Percentiles rank a stretch among this genome's conserved stretches.
These are phyloP conservation scores for Sericinus montela DNA, from an alignment of 2,888 invertebrate species.

Conservation along the genomic window DNA sequence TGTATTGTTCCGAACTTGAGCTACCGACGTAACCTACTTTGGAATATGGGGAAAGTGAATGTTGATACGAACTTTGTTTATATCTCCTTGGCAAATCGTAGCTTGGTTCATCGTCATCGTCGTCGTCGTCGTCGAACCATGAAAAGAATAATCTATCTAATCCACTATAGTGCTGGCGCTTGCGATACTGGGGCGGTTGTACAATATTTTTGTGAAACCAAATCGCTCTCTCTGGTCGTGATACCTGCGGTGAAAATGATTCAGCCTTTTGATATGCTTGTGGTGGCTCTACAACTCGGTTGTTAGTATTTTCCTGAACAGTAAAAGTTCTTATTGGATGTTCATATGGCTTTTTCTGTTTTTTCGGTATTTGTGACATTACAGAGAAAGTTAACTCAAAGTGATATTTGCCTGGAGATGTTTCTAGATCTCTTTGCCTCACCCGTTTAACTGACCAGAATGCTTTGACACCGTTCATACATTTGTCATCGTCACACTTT, in stretches of 20 bases:
- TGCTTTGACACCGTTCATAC: constrained; percentile 77
- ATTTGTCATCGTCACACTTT: constrained; percentile 62
- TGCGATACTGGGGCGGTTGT: constrained; percentile 37
- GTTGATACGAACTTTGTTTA: constrained; percentile 37
- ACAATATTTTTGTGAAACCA: constrained; percentile 66
- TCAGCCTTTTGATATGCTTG: constrained; percentile 30
- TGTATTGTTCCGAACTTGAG: constrained; percentile 40
- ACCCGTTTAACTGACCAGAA: constrained; percentile 85
- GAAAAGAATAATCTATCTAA: constrained; percentile 65
- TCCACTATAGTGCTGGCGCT: constrained; percentile 39
- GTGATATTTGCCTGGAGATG: constrained; percentile 61
- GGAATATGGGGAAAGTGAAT: constrained; percentile 40
- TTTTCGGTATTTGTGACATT: constrained; percentile 70
- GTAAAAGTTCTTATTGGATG: constrained; percentile 82
- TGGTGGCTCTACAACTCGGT: constrained; percentile 36
- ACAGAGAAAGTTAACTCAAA: constrained; percentile 85
- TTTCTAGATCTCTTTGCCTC: constrained; percentile 79
- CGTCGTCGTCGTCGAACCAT: constrained; percentile 55
- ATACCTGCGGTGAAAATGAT: constrained; percentile 25
- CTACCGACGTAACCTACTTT: constrained; percentile 48
- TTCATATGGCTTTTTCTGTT: constrained; percentile 65
- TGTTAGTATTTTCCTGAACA: constrained; percentile 72
- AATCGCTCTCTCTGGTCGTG: constrained; percentile 50
- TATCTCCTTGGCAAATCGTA: constrained; percentile 31
- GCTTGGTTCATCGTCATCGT: constrained; percentile 38